Percentiles rank a stretch among this genome's conserved stretches.
phyloP scores from a whole-genome alignment of 2,888 invertebrate species.

The Oxyscelio sp. region DNA sequence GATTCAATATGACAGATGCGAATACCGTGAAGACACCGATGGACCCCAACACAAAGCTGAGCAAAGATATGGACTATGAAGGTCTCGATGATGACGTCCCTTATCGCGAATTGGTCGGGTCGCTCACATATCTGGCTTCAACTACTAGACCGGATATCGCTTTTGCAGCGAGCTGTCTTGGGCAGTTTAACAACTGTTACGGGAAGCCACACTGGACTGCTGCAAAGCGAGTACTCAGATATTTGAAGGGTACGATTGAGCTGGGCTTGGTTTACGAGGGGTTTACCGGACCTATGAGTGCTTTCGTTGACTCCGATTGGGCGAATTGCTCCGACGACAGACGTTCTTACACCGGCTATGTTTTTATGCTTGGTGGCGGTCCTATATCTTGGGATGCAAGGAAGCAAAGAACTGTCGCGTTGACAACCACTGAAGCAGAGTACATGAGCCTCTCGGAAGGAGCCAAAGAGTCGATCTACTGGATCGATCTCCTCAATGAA shows the following conservation, averaged over 20 bases:
- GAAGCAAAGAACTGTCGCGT: conserved; percentile 8
- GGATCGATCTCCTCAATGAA: too few species aligned
- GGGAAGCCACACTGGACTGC: conserved; percentile 19
- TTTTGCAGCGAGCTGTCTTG: conserved; percentile 1
- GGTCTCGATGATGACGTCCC: conserved; percentile 23
- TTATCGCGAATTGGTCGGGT: conserved; percentile 37
- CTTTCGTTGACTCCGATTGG: conserved; percentile 9
- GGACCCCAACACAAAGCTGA: too few species aligned
- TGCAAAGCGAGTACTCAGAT: too few species aligned
- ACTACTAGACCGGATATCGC: conserved; percentile 31
- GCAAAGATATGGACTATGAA: neutral
- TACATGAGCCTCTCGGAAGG: conserved; percentile 14
- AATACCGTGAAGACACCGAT: conserved; percentile 13
- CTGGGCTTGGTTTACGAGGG: neutral
- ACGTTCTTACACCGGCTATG: conserved; percentile 2
- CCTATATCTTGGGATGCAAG: conserved; percentile 20
- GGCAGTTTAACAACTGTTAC: conserved; percentile 33
- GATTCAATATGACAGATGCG: conserved; percentile 16
- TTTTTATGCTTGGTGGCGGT: neutral
- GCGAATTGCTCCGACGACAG: neutral
- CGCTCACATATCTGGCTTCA: conserved; percentile 4
- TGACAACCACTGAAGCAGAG: conserved; percentile 2
- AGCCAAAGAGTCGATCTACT: conserved; percentile 13
- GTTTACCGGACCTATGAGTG: neutral
- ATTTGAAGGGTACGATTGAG: too few species aligned